Evolutionary conservation across 2,113 vertebrate genomes (phyloP).

Genomic region (Lycaon pictus): DNA sequence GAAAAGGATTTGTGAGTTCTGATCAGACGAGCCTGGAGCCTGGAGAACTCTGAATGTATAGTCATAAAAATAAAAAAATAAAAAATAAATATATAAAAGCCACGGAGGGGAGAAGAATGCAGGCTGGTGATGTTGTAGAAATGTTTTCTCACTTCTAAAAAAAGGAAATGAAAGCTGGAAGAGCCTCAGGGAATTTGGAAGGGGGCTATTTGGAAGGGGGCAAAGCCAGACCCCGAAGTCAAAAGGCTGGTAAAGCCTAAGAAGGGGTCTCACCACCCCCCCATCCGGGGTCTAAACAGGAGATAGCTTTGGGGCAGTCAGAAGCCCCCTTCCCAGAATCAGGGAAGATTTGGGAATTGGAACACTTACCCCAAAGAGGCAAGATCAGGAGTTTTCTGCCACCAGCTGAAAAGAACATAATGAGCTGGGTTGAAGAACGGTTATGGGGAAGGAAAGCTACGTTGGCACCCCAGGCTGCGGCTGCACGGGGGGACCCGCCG

Average conservation of each 20-base stretch:
- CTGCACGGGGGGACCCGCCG: no score
- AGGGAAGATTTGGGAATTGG: not conserved
- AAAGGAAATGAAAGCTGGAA: not conserved
- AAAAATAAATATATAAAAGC: no score
- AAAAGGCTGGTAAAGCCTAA: not conserved
- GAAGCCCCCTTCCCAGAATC: not conserved
- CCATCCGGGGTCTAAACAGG: not conserved
- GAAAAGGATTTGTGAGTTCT: not conserved
- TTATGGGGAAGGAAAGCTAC: not conserved
- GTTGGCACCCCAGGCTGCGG: not conserved
- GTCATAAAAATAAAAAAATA: not conserved
- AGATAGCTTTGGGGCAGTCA: not conserved
- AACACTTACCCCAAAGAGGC: not conserved
- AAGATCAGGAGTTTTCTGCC: not conserved
- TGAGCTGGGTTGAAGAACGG: not conserved
- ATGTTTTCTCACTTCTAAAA: not conserved
- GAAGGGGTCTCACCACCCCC: not conserved
- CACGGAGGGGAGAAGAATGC: not conserved
- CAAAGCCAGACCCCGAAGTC: not conserved
- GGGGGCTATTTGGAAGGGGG: not conserved
- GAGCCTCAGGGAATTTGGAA: not conserved
- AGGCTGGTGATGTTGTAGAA: not conserved
- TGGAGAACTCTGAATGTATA: not conserved
- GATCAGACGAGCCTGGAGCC: not conserved
- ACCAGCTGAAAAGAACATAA: not conserved